Evolutionary conservation across 2,797 vertebrate species (phyloP), one percentile per base, ranked within the genome.

Genomic region (Psittacula echo): DNA sequence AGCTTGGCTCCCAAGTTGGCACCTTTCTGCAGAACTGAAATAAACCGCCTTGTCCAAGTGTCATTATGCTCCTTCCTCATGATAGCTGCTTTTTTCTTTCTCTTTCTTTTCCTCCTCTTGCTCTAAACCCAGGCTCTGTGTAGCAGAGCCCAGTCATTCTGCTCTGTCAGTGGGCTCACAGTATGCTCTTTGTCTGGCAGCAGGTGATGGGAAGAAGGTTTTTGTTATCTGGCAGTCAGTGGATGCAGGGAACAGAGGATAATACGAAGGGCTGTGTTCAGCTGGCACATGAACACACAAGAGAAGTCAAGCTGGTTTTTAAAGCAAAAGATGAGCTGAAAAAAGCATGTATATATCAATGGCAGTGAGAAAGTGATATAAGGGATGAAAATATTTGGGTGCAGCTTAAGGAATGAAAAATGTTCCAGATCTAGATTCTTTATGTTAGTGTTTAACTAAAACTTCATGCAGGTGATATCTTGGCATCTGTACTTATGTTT

Each of bases 331-430:
- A 51, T 45, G 39, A 75, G 26, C n/a, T 54, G 11, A 14, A 61
- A 30, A 23, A 32, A 45, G 51, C 1, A 13, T 0, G 1, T 26
- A 0, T 22, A 23, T 66, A 29, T 74, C 17, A 51, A 0, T 23
- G n/a, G 18, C 15, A 24, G 21, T 19, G 41, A 48, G 19, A 74
- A 92, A 80, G 24, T 29, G 7, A 16, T 20, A 9, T 3, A 88
- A 51, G 6, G n/a, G 11, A 34, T 66, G 13, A 54, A 83, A 82
- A 81, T 5, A 75, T 61, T 15, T 32, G 12, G 14, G 5, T 41
- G 20, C 13, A n/a, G 15, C 11, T 47, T 45, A 44, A 66, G 22
- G 30, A 89, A 75, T 37, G 42, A 76, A 88, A 76, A 78, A 74
- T 32, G 6, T 14, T 23, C 37, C 64, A 70, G 27, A 34, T 30